phyloP scores from a whole-genome alignment of 2,113 vertebrate genomes.

The Poeciliopsis occidentalis region DNA sequence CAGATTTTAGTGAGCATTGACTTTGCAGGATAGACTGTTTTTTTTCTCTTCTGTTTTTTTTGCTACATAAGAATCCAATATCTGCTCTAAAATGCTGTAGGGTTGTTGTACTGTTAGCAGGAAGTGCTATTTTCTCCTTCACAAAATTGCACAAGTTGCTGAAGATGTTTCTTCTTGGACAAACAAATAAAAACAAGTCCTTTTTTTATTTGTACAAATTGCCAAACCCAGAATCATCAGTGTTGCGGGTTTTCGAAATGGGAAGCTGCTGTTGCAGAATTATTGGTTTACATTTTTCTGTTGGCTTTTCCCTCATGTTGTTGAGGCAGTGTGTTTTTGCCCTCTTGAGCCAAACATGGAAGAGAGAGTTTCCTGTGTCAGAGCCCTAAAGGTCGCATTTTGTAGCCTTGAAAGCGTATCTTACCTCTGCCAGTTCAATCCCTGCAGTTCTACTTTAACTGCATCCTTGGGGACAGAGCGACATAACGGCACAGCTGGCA shows the following conservation, averaged over 20 bases:
- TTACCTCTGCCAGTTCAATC: background rate
- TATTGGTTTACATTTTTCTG: background rate
- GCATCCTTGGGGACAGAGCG: background rate
- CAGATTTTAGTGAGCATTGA: constrained; percentile 46
- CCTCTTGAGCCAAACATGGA: no score
- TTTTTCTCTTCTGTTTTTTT: background rate
- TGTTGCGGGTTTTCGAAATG: background rate
- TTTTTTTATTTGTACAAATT: background rate
- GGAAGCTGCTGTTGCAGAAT: background rate
- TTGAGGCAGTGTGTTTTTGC: background rate
- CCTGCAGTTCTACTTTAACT: background rate
- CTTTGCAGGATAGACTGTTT: constrained; percentile 24
- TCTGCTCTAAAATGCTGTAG: background rate
- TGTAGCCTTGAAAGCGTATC: background rate
- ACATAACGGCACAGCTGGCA: background rate
- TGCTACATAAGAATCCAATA: background rate
- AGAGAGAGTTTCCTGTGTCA: no score
- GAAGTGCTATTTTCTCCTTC: background rate
- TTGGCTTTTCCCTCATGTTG: background rate
- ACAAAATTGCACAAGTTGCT: no score
- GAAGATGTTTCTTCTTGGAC: background rate
- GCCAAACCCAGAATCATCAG: background rate
- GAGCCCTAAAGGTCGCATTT: no score
- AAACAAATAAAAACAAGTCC: background rate
- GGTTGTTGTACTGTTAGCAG: background rate